Evolutionary conservation across 2,113 vertebrate species (phyloP), one percentile per base, ranked within the genome.

Genomic region (Andinoacara biseriatus): DNA sequence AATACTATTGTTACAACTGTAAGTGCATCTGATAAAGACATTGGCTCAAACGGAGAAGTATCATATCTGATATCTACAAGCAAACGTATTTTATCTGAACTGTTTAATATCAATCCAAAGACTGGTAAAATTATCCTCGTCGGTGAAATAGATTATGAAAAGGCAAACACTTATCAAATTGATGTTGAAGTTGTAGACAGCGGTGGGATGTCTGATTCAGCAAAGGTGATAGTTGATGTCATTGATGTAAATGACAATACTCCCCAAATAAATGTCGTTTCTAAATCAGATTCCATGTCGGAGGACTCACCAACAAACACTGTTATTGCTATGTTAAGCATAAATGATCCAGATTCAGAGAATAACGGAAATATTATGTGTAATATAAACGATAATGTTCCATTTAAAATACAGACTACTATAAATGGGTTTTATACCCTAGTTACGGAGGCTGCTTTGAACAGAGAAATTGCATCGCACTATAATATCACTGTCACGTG

Each of bases 21-120:
- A 0, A 89, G 84, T 56, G 97, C 97, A 4, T 90, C 93, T 14
- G 97, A 97, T 65, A 80, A 85, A 80, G 96, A 97, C 1, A 92
- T 94, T 11, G 96, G 95, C 1, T 77, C 80, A 2, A 90, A 97
- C 24, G 94, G 95, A 26, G 81, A 94, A 6, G 56, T 97, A 4
- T 92, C 84, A 0, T 97, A 97, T 75, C 54, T 84, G 1, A 93
- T 97, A 2, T 87, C 94, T 2, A 86, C 89, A 5, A 91, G 69
- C 2, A 72, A 93, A 1, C 79, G 92, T 11, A 7, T 29, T 35
- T 74, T 90, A 1, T 69, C 65, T 9, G 80, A 94, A 0, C n/a
- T 94, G 2, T 97, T 97, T 85, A 29, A 33, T 9, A 83, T 97
- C 15, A 79, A 95, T 11, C 22, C 24, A 1, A 81, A 74, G 1